Evolutionary conservation across 2,888 invertebrate species (phyloP).

Genomic region (Oxytorus armatus): DNA sequence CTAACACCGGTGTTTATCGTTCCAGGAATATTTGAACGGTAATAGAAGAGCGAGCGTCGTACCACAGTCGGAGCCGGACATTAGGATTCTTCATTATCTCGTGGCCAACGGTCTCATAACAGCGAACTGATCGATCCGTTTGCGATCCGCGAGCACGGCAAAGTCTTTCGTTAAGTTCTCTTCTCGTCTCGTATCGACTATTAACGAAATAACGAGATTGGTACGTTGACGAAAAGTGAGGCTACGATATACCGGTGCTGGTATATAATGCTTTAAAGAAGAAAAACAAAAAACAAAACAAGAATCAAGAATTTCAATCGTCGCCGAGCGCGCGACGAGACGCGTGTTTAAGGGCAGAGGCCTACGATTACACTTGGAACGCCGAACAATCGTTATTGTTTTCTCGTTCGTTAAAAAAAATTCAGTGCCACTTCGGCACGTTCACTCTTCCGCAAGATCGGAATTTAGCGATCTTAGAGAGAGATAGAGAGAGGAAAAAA

Average conservation of each 20-base stretch:
- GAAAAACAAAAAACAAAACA: slow-evolving; percentile 19
- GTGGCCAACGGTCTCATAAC: slow-evolving; percentile 86
- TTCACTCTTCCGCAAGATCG: slow-evolving; percentile 49
- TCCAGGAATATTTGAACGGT: slow-evolving; percentile 83
- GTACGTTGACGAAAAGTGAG: slow-evolving; percentile 17
- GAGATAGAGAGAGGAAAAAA: not conserved
- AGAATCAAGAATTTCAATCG: slow-evolving; percentile 18
- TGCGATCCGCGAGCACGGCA: slow-evolving; percentile 14
- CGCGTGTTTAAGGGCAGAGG: slow-evolving; percentile 9
- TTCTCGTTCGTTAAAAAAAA: slow-evolving; percentile 18
- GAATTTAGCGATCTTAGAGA: slow-evolving; percentile 10
- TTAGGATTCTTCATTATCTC: slow-evolving; percentile 86
- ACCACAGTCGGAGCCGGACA: slow-evolving; percentile 86
- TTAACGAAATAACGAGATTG: slow-evolving; percentile 29
- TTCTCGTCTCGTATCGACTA: slow-evolving; percentile 27
- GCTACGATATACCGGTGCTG: slow-evolving; percentile 24
- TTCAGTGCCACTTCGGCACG: slow-evolving; percentile 25
- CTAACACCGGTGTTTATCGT: not conserved
- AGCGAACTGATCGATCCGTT: slow-evolving; percentile 77
- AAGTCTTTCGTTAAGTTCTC: slow-evolving; percentile 33
- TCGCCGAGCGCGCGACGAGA: slow-evolving; percentile 22
- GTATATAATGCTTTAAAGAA: slow-evolving; percentile 3
- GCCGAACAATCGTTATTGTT: slow-evolving; percentile 40
- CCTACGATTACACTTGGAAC: slow-evolving; percentile 29
- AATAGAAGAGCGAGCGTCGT: slow-evolving; percentile 82